Evolutionary conservation across 2,797 vertebrate genomes (phyloP).

Genomic region (Galagoides demidoff): DNA sequence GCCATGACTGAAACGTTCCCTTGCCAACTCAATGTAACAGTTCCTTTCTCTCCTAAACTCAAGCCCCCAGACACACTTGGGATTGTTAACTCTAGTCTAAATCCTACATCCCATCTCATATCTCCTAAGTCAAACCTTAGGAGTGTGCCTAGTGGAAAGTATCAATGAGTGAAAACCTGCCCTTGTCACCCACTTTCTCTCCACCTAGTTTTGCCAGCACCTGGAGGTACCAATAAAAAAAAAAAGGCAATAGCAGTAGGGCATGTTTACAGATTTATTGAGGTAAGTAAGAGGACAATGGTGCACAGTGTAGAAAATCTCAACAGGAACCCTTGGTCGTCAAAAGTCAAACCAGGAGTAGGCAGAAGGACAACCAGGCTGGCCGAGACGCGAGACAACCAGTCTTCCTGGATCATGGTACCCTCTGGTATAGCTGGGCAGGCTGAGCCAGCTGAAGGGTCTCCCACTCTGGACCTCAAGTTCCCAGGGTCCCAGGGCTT

Average conservation of each 20-base stretch:
- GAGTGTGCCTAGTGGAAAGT: neutral
- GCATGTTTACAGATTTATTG: slow-evolving; percentile 46
- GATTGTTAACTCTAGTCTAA: neutral
- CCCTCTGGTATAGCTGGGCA: neutral
- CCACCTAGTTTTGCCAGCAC: neutral
- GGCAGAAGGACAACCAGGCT: neutral
- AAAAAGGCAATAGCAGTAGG: neutral
- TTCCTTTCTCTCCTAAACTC: neutral
- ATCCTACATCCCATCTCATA: neutral
- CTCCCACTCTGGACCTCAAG: neutral
- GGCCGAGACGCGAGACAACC: neutral
- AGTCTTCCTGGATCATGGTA: neutral
- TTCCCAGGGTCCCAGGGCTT: neutral
- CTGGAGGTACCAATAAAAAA: neutral
- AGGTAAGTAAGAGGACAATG: neutral
- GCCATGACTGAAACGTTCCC: neutral
- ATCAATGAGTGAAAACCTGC: neutral
- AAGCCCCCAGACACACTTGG: neutral
- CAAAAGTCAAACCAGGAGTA: neutral
- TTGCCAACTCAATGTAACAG: neutral
- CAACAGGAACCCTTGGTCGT: neutral
- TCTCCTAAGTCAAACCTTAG: neutral
- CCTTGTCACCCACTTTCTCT: neutral
- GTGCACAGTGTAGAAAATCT: neutral
- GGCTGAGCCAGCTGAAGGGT: neutral